Evolutionary conservation across 2,113 vertebrate genomes (phyloP).

Genomic region (Callipepla californica): DNA sequence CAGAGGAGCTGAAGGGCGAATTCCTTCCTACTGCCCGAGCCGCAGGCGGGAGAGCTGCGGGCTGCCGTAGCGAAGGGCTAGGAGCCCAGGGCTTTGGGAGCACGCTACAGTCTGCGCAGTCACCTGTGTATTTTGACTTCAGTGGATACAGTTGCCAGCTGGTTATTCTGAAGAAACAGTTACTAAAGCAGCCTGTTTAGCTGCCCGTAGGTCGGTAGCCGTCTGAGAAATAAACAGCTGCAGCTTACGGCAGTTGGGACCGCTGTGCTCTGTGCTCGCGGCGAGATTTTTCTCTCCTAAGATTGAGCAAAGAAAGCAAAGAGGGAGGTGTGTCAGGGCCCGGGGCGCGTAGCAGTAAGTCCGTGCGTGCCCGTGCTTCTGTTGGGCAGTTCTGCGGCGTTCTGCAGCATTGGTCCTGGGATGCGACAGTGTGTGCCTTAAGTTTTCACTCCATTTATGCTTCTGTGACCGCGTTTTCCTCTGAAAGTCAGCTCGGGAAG

Average conservation of each 20-base stretch:
- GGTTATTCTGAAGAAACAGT: background rate
- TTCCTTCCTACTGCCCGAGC: background rate
- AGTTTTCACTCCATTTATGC: fast-evolving
- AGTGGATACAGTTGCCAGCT: background rate
- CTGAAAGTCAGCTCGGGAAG: background rate
- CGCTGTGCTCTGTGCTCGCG: background rate
- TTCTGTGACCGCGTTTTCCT: background rate
- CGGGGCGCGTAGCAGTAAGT: background rate
- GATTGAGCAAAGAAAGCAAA: background rate
- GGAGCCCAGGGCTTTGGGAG: background rate
- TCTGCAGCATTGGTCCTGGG: background rate
- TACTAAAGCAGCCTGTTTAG: background rate
- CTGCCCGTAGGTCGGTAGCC: background rate
- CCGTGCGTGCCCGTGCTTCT: background rate
- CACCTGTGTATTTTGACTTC: background rate
- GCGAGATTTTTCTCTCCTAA: background rate
- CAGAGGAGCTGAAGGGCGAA: background rate
- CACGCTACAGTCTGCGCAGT: fast-evolving
- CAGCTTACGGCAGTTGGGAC: background rate
- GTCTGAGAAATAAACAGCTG: background rate
- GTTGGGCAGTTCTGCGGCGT: background rate
- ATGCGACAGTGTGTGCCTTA: background rate
- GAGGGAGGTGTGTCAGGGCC: background rate
- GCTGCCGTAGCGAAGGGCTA: background rate
- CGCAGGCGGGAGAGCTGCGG: background rate